A percentile compares a stretch with the other conserved stretches of the same genome.
These are phyloP conservation scores for Geothlypis trichas DNA, from an alignment of 2,113 vertebrate genomes.

Conservation along the genomic window DNA sequence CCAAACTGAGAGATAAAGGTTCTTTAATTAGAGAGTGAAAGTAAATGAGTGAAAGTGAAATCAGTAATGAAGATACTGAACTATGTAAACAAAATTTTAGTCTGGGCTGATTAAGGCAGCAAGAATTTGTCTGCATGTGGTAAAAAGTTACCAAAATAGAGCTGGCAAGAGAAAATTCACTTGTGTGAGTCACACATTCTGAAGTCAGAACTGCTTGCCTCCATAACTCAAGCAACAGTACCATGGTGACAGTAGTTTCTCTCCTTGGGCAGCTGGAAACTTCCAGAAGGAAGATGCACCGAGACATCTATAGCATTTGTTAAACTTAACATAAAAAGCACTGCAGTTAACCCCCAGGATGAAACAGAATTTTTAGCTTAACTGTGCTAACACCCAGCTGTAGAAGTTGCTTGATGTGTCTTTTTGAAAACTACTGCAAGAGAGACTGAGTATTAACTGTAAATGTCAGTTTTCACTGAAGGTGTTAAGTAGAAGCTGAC, in stretches of 20 bases:
- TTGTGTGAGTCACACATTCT: not conserved
- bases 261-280: not conserved
- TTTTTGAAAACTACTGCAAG: not conserved
- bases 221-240: not conserved
- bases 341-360: not conserved
- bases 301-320: not conserved
- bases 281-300: not conserved
- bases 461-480: not conserved
- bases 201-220: not conserved
- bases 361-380: not conserved
- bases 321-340: not conserved
- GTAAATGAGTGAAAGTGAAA: not conserved
- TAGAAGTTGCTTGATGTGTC: not conserved
- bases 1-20: not conserved
- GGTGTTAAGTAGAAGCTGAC: not conserved
- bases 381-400: not conserved
- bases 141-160: not conserved
- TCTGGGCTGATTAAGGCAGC: not conserved
- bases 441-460: not conserved
- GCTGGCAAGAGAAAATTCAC: not conserved
- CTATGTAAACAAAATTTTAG: not conserved
- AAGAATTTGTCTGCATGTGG: not conserved
- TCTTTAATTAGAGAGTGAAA: not conserved
- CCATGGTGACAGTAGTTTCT: not conserved
- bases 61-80: not conserved